Evolutionary conservation across 2,888 invertebrate species (phyloP), one percentile per base, ranked within the genome.

Genomic region (Lampropteryx suffumata): DNA sequence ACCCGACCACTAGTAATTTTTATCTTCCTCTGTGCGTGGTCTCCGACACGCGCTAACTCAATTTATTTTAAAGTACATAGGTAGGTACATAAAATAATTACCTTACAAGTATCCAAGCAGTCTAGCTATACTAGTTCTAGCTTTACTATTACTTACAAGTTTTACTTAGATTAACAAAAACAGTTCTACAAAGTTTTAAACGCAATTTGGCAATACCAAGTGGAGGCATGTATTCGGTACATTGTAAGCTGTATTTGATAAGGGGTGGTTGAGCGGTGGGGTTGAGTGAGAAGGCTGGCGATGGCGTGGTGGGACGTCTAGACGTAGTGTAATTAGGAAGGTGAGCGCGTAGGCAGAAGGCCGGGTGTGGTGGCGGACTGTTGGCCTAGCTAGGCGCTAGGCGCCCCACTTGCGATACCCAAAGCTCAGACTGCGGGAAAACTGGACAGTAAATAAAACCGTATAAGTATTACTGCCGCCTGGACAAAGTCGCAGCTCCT

Each of bases 301-400:
- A n/a, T n/a, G n/a, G n/a, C n/a, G n/a, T n/a, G n/a, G n/a, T n/a
- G 82, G 82, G 78, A 73, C 73, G 87, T 87, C 88, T 89, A 88
- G 88, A 87, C 89, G 73, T 72, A 76, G 77, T 67, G 81, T 82
- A 82, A 89, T 89, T 88, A 87, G 82, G 82, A 84, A 86, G 87
- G 88, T 85, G 73, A 85, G 79, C 76, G 78, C 76, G 82, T 83
- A 84, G 84, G 86, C 82, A 72, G 74, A 61, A 52, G 65, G 61
- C 53, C 36, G 62, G 21, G 26, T 26, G n/a, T n/a, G n/a, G n/a
- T n/a, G n/a, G 50, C 64, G 44, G 65, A 73, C 65, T 56, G 64
- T 55, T 65, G 64, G 66, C 69, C 65, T 69, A n/a, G n/a, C n/a
- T n/a, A 65, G 33, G 33, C 33, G 29, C 10, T 10, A 12, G 68